Percentiles rank a stretch among this genome's conserved stretches.
Evolutionary conservation across 1,140 invertebrate species (phyloP).

Genomic region (Drepana arcuata): DNA sequence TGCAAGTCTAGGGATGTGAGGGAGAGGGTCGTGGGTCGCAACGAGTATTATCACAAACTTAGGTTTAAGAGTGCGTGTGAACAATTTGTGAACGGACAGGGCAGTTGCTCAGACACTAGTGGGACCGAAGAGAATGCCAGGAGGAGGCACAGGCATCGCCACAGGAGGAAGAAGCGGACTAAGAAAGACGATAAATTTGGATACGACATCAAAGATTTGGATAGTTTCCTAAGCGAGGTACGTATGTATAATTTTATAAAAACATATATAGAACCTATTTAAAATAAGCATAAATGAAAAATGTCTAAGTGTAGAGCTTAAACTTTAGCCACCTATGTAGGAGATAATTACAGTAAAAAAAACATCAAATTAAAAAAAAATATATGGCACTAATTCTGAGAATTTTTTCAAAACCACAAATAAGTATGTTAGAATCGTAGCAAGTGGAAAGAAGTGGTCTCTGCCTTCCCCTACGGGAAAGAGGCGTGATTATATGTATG

Average conservation of each 20-base stretch:
- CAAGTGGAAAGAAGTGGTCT: too few relatives aligned
- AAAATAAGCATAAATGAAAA: too few relatives aligned
- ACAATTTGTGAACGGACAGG: conserved; percentile 36
- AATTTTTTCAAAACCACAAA: too few relatives aligned
- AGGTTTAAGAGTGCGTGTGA: conserved; percentile 54
- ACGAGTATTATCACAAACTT: conserved; percentile 51
- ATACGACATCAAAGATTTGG: conserved; percentile 83
- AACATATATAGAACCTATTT: too few relatives aligned
- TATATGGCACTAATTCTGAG: too few relatives aligned
- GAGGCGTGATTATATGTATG: too few relatives aligned
- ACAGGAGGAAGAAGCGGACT: conserved; percentile 46
- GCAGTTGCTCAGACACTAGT: conserved; percentile 44
- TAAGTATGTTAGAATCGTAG: too few relatives aligned
- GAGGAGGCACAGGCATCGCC: conserved; percentile 44
- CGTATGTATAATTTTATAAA: too few relatives aligned
- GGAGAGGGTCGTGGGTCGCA: conserved; percentile 45
- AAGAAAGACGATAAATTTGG: conserved; percentile 73
- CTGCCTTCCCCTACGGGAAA: too few relatives aligned
- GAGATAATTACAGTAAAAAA: conserved; percentile 1
- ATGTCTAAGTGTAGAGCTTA: too few relatives aligned
- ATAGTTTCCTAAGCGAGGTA: conserved; percentile 81
- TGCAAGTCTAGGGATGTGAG: conserved; percentile 23
- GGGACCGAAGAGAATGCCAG: conserved; percentile 39
- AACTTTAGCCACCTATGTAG: too few relatives aligned
- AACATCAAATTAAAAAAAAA: conserved; percentile 1